These are phyloP conservation scores for Watsonalla cultraria DNA, from an alignment of 2,888 invertebrate genomes.

Conservation along the genomic window DNA sequence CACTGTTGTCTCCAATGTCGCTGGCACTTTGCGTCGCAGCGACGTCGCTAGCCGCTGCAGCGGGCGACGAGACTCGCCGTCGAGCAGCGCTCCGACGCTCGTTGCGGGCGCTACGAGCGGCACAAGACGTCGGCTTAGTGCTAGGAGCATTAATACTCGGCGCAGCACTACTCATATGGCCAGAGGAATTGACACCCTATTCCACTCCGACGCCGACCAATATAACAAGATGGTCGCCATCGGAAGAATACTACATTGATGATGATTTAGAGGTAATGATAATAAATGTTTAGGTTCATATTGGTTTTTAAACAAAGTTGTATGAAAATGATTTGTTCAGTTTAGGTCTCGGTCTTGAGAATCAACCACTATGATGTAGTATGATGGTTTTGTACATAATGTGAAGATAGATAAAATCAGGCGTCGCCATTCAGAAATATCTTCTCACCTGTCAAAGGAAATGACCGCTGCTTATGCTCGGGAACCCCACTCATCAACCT, in stretches of 20 bases:
- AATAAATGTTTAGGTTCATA: no score
- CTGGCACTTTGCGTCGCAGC: constrained; percentile 78
- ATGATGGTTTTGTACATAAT: no score
- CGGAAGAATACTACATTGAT: constrained; percentile 75
- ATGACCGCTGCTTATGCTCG: no score
- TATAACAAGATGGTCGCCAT: constrained; percentile 53
- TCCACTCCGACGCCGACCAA: constrained; percentile 59
- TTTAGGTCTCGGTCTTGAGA: no score
- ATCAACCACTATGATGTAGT: no score
- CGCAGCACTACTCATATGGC: constrained; percentile 70
- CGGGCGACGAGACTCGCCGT: constrained; percentile 61
- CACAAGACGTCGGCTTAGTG: constrained; percentile 68
- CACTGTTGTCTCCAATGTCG: constrained; percentile 78
- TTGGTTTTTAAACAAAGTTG: no score
- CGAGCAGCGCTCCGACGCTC: constrained; percentile 61
- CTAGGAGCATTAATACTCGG: constrained; percentile 62
- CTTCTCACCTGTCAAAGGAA: no score
- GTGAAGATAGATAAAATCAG: no score
- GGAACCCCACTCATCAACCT: no score
- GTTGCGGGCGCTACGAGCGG: constrained; percentile 60
- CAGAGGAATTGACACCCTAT: constrained; percentile 61
- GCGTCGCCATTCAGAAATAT: no score
- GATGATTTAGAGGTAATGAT: constrained; percentile 74
- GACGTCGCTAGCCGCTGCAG: constrained; percentile 77
- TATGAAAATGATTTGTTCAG: no score